Conservation (phyloP, 2,888 invertebrate species). For the Polyommatus icarus region DNA sequence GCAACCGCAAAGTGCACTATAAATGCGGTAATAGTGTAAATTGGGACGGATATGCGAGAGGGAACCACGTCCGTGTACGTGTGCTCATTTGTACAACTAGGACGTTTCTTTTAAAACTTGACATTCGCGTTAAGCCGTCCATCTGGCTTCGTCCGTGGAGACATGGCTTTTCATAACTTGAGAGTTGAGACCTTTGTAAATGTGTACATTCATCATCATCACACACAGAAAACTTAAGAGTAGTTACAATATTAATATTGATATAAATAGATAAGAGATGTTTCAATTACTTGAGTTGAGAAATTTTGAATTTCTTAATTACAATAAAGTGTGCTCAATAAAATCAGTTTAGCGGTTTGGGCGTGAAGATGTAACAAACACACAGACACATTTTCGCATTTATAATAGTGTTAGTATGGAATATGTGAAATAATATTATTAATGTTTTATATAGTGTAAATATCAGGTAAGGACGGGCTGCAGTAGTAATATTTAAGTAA, state of each 20-base stretch:
- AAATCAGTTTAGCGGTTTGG: no score
- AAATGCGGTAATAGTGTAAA: conserved; percentile 19
- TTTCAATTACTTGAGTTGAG: no score
- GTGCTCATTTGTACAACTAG: conserved; percentile 21
- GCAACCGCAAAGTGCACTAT: conserved; percentile 17
- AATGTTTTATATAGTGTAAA: no score
- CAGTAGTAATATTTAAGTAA: neutral
- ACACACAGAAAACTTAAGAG: neutral
- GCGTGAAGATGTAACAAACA: no score
- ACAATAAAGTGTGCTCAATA: no score
- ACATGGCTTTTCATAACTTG: neutral
- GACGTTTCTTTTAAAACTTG: conserved; percentile 8
- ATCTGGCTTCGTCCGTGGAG: conserved; percentile 11
- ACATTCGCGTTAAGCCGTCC: conserved; percentile 21
- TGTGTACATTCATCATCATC: neutral
- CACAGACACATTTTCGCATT: no score
- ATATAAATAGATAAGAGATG: no score
- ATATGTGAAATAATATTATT: no score
- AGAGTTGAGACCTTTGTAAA: neutral
- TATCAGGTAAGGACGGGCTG: no score
- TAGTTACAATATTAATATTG: no score
- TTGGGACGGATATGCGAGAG: conserved; percentile 10
- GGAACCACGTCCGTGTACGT: conserved; percentile 23
- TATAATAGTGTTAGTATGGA: no score
- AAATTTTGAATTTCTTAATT: no score